Percentiles rank a stretch among this genome's conserved stretches.
Conservation (phyloP, 2,888 invertebrate genomes). For the Argyresthia albistria region DNA sequence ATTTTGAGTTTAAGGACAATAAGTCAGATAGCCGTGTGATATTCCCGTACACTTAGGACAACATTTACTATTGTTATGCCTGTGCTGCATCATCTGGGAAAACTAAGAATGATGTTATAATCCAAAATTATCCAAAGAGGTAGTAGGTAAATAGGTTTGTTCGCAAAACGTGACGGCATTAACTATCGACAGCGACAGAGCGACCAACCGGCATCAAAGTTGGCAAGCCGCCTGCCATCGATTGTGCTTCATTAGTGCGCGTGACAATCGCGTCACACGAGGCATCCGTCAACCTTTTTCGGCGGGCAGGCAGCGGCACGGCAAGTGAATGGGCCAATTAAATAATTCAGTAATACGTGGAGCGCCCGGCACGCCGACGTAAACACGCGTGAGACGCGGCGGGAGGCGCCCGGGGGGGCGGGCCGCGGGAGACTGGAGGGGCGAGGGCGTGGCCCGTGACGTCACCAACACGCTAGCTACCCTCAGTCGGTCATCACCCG, state of each 20-base stretch:
- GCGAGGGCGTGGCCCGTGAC: constrained; percentile 46
- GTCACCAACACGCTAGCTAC: constrained; percentile 49
- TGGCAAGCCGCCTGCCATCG: background rate
- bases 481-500: constrained; percentile 66
- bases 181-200: no score
- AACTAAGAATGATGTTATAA: no score
- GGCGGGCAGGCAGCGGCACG: constrained; percentile 46
- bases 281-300: background rate
- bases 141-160: no score
- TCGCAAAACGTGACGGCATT: no score
- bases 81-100: no score
- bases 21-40: no score
- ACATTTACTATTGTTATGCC: no score
- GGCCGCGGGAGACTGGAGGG: constrained; percentile 25
- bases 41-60: no score
- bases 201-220: no score
- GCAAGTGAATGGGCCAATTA: constrained; percentile 70
- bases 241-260: background rate
- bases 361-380: constrained; percentile 54
- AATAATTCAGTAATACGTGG: constrained; percentile 69
- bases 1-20: no score
- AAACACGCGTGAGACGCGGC: constrained; percentile 60
- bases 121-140: no score
- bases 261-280: background rate
- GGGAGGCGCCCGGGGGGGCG: constrained; percentile 19